Evolutionary conservation across 2,888 invertebrate genomes (phyloP), one percentile per base, ranked within the genome.

Genomic region (Cyclophora punctaria): DNA sequence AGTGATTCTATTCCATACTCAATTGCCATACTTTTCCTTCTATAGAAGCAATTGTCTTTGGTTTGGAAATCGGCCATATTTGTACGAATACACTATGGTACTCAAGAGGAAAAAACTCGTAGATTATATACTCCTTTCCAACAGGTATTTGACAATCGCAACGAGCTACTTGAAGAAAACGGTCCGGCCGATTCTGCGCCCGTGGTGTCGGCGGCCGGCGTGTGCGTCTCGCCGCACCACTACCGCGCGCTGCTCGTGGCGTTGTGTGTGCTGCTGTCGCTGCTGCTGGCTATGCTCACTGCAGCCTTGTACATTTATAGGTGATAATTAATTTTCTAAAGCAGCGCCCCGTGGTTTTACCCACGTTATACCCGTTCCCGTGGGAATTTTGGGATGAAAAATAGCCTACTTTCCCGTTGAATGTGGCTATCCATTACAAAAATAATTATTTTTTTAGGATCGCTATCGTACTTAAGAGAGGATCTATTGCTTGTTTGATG

Each of bases 161-260:
- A 93, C 66, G 93, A 93, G 78, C 83, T 93, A 63, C 85, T 92
- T 52, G 93, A 93, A 73, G 93, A 93, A 48, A 90, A 92, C 48
- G 90, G 91, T 37, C 89, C 92, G 0, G 86, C 92, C 2, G 91
- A 91, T 63, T 91, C 93, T 0, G 85, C 93, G 0, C 92, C 93
- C 0, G 90, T 93, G 4, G 85, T 87, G 3, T 80, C 94, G 53
- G 93, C 93, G 57, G 93, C 92, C 1, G 87, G 86, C 0, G 92
- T 96, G 34, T 97, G 96, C 74, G 91, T 97, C 54, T 93, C 95
- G 2, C 92, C 93, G 3, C 91, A 94, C 49, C 96, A 96, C 77
- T 96, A 97, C 78, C 93, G 96, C 67, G 94, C 95, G 0, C 81
- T 97, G n/a, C 90, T 97, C 48, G 93, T 93, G 2, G 93, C 95